Evolutionary conservation across 2,888 invertebrate genomes (phyloP).

Genomic region (Tipula vernalis): DNA sequence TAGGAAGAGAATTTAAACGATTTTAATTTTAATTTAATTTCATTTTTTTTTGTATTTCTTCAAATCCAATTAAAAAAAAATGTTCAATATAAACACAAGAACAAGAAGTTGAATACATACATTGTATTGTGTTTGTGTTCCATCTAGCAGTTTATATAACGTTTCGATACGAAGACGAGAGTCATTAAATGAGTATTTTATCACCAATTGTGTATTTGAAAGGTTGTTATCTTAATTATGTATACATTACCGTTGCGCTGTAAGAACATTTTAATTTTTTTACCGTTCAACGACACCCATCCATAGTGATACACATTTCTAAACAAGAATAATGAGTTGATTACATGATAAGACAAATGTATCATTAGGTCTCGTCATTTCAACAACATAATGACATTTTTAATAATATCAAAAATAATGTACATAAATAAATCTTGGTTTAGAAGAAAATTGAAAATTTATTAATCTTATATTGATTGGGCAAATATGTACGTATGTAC

Average conservation of each 20-base stretch:
- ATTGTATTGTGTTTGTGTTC: neutral
- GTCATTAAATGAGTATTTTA: neutral
- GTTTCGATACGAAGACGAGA: neutral
- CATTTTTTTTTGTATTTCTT: neutral
- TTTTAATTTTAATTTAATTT: conserved; percentile 1
- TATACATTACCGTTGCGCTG: neutral
- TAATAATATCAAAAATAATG: neutral
- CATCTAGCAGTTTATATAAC: neutral
- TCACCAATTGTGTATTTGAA: neutral
- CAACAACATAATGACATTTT: neutral
- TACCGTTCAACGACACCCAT: neutral
- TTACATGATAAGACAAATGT: neutral
- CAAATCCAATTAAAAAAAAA: neutral
- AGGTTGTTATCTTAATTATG: neutral
- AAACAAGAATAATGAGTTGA: neutral
- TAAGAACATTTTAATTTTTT: neutral
- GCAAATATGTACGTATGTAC: neutral
- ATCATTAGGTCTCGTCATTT: neutral
- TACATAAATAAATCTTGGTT: too few species aligned
- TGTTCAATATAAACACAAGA: neutral
- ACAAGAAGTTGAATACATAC: neutral
- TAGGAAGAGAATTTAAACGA: conserved; percentile 4
- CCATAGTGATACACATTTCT: neutral
- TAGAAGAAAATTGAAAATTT: neutral
- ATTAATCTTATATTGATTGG: neutral